phyloP scores from a whole-genome alignment of 2,888 invertebrate genomes.

The Ectemnius continuus region DNA sequence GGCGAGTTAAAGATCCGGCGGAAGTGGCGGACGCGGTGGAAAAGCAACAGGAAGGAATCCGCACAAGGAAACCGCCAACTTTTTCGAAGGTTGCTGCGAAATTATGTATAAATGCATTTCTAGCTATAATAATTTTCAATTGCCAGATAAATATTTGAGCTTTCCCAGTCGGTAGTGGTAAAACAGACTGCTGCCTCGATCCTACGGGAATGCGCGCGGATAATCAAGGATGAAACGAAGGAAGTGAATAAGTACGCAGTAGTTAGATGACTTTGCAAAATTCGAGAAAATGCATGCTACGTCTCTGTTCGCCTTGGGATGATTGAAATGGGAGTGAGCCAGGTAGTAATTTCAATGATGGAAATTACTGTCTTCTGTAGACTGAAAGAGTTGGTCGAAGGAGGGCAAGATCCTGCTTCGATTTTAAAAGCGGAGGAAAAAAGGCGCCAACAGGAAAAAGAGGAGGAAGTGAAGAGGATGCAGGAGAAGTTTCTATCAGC shows the following conservation, averaged over 20 bases:
- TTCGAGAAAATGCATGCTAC: background rate
- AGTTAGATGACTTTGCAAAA: background rate
- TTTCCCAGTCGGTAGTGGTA: constrained; percentile 44
- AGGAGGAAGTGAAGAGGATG: constrained; percentile 38
- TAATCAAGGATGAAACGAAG: constrained; percentile 48
- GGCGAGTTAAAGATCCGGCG: background rate
- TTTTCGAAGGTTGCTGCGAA: constrained; percentile 33
- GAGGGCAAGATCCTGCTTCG: constrained; percentile 22
- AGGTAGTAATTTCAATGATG: background rate
- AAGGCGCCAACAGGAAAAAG: constrained; percentile 14
- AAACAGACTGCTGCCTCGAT: constrained; percentile 50
- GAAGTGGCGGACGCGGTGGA: background rate
- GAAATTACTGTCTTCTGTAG: constrained; percentile 16
- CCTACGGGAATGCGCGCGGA: constrained; percentile 51
- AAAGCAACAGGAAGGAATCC: background rate
- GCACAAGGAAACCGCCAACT: constrained; percentile 18
- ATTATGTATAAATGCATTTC: too few species aligned
- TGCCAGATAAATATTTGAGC: constrained; percentile 4
- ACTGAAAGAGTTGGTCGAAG: constrained; percentile 34
- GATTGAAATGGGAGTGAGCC: background rate
- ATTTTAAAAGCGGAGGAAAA: constrained; percentile 42
- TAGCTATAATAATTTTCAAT: constrained; percentile 1
- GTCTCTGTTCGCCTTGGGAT: background rate
- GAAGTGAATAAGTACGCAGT: constrained; percentile 49
- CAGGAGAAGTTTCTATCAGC: constrained; percentile 41